Base-by-base conservation (phyloP, 2,888 invertebrate species). In the Alviniconcha strummeri region DNA sequence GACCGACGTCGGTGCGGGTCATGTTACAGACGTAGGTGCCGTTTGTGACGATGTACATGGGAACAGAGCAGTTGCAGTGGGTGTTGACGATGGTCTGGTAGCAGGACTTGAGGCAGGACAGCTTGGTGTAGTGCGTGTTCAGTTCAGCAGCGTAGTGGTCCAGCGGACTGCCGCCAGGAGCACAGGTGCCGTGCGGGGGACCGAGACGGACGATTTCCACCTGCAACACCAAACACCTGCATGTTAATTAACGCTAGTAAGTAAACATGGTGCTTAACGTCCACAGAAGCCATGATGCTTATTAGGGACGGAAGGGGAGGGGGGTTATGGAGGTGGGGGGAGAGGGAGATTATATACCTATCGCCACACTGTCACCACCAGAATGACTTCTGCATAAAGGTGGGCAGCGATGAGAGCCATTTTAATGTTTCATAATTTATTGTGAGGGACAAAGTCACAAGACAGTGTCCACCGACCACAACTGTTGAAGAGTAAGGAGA, bases 61-160 rank as follows among this genome's bases (percentile, higher is more conserved):
- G 85, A 13, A 87, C 69, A 13, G 87, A 87, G 87, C 94, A 94
- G n/a, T 88, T 88, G 87, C 94, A 94, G 77, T 85, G 79, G 6
- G 82, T 80, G 0, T 90, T 86, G 15, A 93, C 88, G 76, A 88
- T 87, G 74, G 88, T 87, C 85, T 94, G 94, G 80, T 88, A 90
- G 86, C 94, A 94, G 13, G 92, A 91, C 83, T 93, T 92, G 82
- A 93, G 88, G 86, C 94, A 94, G 0, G 93, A 92, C 86, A 93
- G 90, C 60, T 92, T 91, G 84, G 90, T 88, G 86, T 91, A 92
- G n/a, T 85, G 86, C 36, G 87, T 87, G 5, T 86, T 87, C 55
- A 88, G 87, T 57, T 86, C 84, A 4, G 85, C 81, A 7, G 56
- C 81, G 84, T 91, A 90, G 56, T 86, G 84, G 74, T 91, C 88